Conservation (phyloP, 1,140 invertebrate species). For the Nebria ingens region DNA sequence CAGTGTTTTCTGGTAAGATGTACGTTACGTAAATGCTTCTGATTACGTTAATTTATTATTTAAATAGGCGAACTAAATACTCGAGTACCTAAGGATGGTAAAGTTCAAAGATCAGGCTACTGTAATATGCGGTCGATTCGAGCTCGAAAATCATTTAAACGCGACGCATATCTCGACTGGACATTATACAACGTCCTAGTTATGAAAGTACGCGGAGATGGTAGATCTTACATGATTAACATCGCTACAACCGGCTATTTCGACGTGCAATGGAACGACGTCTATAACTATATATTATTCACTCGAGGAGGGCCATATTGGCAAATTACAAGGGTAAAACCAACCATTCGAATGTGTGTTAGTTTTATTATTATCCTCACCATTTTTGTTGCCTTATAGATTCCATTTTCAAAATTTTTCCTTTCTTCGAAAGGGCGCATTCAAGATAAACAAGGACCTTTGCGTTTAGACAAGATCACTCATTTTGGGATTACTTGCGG, state of each 20-base stretch:
- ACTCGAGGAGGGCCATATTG: slow-evolving; percentile 95
- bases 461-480: slow-evolving; percentile 49
- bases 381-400: slow-evolving; percentile 43
- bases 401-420: slow-evolving; percentile 93
- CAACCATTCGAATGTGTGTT: not conserved
- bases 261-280: slow-evolving; percentile 77
- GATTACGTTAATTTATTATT: not conserved
- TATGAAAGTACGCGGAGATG: slow-evolving; percentile 81
- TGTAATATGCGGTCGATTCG: slow-evolving; percentile 60
- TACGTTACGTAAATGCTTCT: slow-evolving; percentile 34
- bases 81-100: slow-evolving; percentile 68
- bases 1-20: slow-evolving; percentile 59
- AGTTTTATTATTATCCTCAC: slow-evolving; percentile 4
- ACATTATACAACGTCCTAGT: slow-evolving; percentile 69
- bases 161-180: slow-evolving; percentile 62
- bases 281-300: slow-evolving; percentile 70
- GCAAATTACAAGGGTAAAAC: slow-evolving; percentile 71
- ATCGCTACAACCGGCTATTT: slow-evolving; percentile 56
- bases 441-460: slow-evolving; percentile 64
- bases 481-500: slow-evolving; percentile 71
- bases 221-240: slow-evolving; percentile 74
- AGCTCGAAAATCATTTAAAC: slow-evolving; percentile 70
- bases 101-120: slow-evolving; percentile 61
- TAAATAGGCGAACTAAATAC: slow-evolving; percentile 28
- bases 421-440: slow-evolving; percentile 72